Conservation (phyloP, 1,140 invertebrate genomes). For the Cherax quadricarinatus region DNA sequence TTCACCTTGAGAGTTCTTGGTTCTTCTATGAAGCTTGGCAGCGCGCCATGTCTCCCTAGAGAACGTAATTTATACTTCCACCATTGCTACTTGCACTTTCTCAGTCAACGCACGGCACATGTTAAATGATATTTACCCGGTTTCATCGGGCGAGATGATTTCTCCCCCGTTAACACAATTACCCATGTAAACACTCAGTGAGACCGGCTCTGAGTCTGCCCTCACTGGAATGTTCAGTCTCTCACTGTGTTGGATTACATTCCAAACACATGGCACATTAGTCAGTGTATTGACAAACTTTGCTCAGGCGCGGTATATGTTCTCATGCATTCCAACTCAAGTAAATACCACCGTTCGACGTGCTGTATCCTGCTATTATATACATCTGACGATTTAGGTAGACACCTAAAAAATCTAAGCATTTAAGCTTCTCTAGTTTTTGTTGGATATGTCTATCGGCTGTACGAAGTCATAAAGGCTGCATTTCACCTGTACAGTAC, state of each 20-base stretch:
- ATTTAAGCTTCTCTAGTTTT: too few species aligned
- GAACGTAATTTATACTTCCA: not conserved
- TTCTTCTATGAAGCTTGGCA: not conserved
- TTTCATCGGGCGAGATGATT: not conserved
- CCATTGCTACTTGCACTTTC: not conserved
- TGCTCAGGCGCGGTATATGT: not conserved
- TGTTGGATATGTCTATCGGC: too few species aligned
- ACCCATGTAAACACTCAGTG: not conserved
- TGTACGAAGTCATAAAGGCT: too few species aligned
- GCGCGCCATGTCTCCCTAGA: not conserved
- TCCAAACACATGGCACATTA: not conserved
- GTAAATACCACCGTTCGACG: not conserved
- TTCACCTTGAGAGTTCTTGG: constrained; percentile 16
- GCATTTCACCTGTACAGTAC: too few species aligned
- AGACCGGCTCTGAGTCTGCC: not conserved
- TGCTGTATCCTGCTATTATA: too few species aligned
- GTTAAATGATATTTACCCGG: not conserved
- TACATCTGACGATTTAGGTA: too few species aligned
- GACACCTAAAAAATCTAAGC: too few species aligned
- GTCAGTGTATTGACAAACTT: not conserved
- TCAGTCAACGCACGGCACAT: not conserved
- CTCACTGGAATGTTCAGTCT: not conserved
- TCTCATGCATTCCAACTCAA: not conserved
- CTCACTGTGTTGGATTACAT: not conserved
- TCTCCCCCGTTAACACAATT: not conserved